phyloP scores from a whole-genome alignment of 1,140 invertebrate species.

The Ylistrum balloti region DNA sequence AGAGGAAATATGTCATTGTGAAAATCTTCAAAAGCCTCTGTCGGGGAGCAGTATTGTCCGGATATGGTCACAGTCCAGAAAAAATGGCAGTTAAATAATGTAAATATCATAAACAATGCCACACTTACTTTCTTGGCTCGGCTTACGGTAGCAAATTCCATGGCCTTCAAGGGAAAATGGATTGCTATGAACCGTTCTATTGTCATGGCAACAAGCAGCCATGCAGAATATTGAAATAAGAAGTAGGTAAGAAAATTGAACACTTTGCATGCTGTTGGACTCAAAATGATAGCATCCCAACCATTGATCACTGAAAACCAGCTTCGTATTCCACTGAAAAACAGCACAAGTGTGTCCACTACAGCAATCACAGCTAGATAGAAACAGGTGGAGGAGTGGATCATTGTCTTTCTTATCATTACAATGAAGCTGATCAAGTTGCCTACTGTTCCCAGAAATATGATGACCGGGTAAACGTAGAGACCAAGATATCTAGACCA shows the following conservation, averaged over 20 bases:
- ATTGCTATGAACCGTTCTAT: slow-evolving; percentile 76
- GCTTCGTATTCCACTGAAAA: slow-evolving; percentile 65
- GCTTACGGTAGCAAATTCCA: slow-evolving; percentile 55
- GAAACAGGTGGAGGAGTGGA: slow-evolving; percentile 74
- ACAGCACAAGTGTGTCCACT: slow-evolving; percentile 74
- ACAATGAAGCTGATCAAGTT: slow-evolving; percentile 76
- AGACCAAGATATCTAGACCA: slow-evolving; percentile 62
- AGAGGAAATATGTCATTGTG: slow-evolving; percentile 69
- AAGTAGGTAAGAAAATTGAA: slow-evolving; percentile 70
- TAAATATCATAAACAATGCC: slow-evolving; percentile 60
- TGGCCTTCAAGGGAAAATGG: slow-evolving; percentile 71
- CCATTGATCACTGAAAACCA: slow-evolving; percentile 66
- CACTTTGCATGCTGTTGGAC: slow-evolving; percentile 59
- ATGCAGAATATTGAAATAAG: slow-evolving; percentile 71
- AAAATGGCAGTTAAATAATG: slow-evolving; percentile 67
- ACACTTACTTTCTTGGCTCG: slow-evolving; percentile 61
- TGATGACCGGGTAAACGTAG: slow-evolving; percentile 72
- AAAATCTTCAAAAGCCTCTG: slow-evolving; percentile 63
- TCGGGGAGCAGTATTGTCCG: slow-evolving; percentile 54
- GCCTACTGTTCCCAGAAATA: slow-evolving; percentile 76
- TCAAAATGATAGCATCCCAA: slow-evolving; percentile 57
- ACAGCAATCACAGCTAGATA: slow-evolving; percentile 78
- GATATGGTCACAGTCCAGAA: slow-evolving; percentile 65
- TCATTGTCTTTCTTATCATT: slow-evolving; percentile 71
- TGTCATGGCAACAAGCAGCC: slow-evolving; percentile 78